Base-by-base conservation (phyloP, 2,113 vertebrate species). In the Semnopithecus entellus region DNA sequence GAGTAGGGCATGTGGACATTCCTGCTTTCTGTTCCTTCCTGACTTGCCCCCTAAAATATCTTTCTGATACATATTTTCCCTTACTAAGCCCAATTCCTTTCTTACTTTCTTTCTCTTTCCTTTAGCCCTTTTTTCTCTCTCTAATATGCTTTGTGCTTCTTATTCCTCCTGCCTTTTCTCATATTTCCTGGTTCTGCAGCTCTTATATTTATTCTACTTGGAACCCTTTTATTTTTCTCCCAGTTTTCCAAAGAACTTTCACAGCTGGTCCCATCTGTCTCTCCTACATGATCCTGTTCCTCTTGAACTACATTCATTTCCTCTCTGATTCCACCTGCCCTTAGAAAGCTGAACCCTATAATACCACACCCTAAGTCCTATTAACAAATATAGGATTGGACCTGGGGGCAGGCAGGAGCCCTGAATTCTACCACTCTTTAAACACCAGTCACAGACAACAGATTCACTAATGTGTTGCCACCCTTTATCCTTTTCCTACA, bases 241-340 rank as follows among this genome's bases (percentile, higher is more conserved):
- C 64, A 68, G 22, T 76, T 96, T 95, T 82, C 85, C 64, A 72
- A 89, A 83, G 75, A 89, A 94, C 9, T 52, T 92, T 86, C 85
- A 94, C 88, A 95, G 76, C 81, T 96, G 76, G 59, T 73, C 45
- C 78, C 94, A 89, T 79, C 78, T 92, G 79, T 76, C 76, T 92
- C 59, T 40, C 32, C 81, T 92, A 45, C 88, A 92, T 64, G 48
- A 68, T 43, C 48, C 45, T 92, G 35, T 30, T 61, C 8, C 14
- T 50, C 13, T 80, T 88, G 73, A 94, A 75, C 43, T 50, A 79
- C 14, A 88, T 2, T 59, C n/a, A 88, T 8, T 72, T 88, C 66
- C 40, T 94, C 79, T 90, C 22, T 78, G 76, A 90, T 83, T 92
- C 59, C 57, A 94, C 87, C 87, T 94, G 90, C 30, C 80, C 88